Conservation (phyloP, 2,797 vertebrate species). For the Yasuhikotakia modesta region DNA sequence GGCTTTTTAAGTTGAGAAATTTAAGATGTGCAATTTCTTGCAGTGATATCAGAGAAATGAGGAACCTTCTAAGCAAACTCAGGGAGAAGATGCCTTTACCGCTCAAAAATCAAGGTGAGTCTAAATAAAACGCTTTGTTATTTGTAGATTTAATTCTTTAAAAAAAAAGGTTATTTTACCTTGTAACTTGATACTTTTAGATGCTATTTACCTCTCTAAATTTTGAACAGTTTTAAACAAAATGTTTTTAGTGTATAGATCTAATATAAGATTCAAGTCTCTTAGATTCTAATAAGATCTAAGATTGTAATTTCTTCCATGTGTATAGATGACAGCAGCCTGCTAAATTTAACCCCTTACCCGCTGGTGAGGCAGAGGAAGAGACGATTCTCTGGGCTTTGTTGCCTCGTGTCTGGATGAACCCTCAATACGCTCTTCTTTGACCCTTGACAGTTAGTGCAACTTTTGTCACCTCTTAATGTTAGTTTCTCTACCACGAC, state of each 20-base stretch:
- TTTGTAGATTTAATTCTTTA: not conserved
- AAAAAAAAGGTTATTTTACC: too few species aligned
- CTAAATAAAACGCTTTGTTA: not conserved
- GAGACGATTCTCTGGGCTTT: constrained; percentile 94
- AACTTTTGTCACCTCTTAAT: constrained; percentile 43
- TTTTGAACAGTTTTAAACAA: too few species aligned
- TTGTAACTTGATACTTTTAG: too few species aligned
- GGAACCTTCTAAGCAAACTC: constrained; percentile 99
- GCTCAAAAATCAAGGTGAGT: constrained; percentile 94
- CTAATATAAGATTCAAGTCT: too few species aligned
- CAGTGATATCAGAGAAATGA: constrained; percentile 97
- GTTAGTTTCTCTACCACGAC: constrained; percentile 39
- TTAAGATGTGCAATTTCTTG: constrained; percentile 54
- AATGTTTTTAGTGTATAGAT: too few species aligned
- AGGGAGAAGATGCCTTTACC: constrained; percentile 99
- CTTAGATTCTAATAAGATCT: too few species aligned
- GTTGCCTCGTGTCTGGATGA: constrained; percentile 95
- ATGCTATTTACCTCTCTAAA: too few species aligned
- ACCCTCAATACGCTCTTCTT: constrained; percentile 50
- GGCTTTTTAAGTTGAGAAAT: not conserved
- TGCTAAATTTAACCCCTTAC: constrained; percentile 92
- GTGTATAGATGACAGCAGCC: constrained; percentile 92
- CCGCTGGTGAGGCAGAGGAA: constrained; percentile 91
- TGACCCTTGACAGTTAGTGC: not conserved
- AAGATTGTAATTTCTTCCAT: not conserved